Conservation (phyloP, 1,140 invertebrate species). For the Drosophila albomicans region DNA sequence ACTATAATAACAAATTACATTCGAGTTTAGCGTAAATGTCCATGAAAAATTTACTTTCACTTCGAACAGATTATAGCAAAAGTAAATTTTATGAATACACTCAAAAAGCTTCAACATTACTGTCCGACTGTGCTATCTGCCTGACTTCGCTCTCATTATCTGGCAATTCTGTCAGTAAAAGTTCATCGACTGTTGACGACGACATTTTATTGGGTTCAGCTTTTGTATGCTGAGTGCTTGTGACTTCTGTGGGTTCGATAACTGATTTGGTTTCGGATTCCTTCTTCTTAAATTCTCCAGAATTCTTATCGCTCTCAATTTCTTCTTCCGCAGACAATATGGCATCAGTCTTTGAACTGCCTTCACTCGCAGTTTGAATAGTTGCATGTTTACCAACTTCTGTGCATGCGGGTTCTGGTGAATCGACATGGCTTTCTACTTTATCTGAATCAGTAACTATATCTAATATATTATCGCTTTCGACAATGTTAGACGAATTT, state of each 20-base stretch:
- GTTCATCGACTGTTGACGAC: background rate
- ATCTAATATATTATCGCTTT: background rate
- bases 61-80: background rate
- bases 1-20: constrained; percentile 48
- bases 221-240: background rate
- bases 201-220: background rate
- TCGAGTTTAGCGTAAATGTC: constrained; percentile 22
- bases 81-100: background rate
- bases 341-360: constrained; percentile 1
- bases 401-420: background rate
- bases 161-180: background rate
- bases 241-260: background rate
- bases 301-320: background rate
- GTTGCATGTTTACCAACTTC: background rate
- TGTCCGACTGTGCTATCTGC: background rate
- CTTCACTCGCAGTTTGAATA: background rate
- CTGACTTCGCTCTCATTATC: background rate
- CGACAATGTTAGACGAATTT: background rate
- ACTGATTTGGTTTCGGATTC: background rate
- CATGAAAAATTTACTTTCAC: background rate
- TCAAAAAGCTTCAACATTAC: background rate
- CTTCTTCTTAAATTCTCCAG: background rate
- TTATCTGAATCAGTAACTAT: background rate
- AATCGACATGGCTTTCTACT: background rate
- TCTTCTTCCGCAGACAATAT: background rate